These are phyloP conservation scores for Xiphydria camelus DNA, from an alignment of 2,888 invertebrate species.

Conservation along the genomic window DNA sequence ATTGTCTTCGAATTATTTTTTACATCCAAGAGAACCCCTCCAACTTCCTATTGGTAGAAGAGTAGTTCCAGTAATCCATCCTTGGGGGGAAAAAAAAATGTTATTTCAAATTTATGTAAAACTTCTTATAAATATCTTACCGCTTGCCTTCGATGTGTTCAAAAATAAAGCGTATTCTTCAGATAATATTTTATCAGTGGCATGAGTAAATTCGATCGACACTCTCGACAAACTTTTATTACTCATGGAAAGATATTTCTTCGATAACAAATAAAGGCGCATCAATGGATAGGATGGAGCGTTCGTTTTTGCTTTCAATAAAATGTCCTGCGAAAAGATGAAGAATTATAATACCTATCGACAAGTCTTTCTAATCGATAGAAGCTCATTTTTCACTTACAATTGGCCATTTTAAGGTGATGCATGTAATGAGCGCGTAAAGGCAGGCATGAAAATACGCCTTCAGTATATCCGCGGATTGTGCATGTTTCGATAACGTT, in stretches of 20 bases:
- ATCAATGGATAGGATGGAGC: slow-evolving; percentile 33
- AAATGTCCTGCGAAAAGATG: slow-evolving; percentile 11
- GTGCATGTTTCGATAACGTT: slow-evolving; percentile 61
- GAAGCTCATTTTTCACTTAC: slow-evolving; percentile 13
- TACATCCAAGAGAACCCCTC: too few relatives aligned
- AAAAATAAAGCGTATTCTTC: slow-evolving; percentile 43
- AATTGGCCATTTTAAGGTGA: slow-evolving; percentile 49
- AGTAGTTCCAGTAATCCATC: slow-evolving; percentile 65
- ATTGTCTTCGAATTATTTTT: too few relatives aligned
- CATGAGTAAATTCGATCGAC: too few relatives aligned
- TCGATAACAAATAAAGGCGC: slow-evolving; percentile 26
- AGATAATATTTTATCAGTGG: slow-evolving; percentile 35
- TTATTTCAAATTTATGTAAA: slow-evolving; percentile 1
- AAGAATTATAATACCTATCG: slow-evolving; percentile 1
- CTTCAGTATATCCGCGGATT: slow-evolving; percentile 63
- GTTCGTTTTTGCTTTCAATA: slow-evolving; percentile 32
- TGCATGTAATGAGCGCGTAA: slow-evolving; percentile 59
- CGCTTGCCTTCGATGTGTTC: slow-evolving; percentile 34
- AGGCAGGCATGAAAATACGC: slow-evolving; percentile 73
- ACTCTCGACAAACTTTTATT: slow-evolving; percentile 28
- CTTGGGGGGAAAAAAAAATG: too few relatives aligned
- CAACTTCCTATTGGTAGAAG: slow-evolving; percentile 65
- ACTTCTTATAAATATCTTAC: slow-evolving; percentile 26
- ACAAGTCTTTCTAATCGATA: neutral
- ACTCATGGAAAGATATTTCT: slow-evolving; percentile 25